Percentiles rank a stretch among this genome's conserved stretches.
phyloP scores from a whole-genome alignment of 2,113 vertebrate species.

The Hemibagrus wyckioides region DNA sequence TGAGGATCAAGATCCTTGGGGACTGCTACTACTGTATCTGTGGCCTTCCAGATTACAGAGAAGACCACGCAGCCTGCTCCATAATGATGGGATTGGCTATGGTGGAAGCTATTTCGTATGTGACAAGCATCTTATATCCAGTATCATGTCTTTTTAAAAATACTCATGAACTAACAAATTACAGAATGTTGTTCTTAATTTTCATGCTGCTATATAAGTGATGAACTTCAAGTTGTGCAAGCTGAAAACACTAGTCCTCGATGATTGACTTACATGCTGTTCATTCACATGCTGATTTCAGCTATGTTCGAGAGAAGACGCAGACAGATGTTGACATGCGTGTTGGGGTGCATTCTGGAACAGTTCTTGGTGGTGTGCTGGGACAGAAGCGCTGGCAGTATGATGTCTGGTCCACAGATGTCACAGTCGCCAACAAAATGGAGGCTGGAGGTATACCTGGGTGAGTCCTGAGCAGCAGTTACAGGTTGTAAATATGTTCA shows the following conservation, averaged over 20 bases:
- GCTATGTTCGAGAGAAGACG: slow-evolving; percentile 91
- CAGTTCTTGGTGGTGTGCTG: slow-evolving; percentile 89
- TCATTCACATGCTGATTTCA: slow-evolving; percentile 53
- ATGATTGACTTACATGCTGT: neutral
- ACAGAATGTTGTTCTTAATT: neutral
- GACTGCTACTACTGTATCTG: slow-evolving; percentile 98
- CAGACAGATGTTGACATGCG: slow-evolving; percentile 94
- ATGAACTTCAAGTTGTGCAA: neutral
- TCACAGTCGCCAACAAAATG: slow-evolving; percentile 97
- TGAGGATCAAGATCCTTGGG: slow-evolving; percentile 94
- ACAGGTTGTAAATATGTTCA: neutral
- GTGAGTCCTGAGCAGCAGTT: slow-evolving; percentile 65
- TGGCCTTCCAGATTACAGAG: slow-evolving; percentile 89
- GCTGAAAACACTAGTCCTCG: neutral
- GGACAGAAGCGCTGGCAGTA: slow-evolving; percentile 97
- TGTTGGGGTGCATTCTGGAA: slow-evolving; percentile 91
- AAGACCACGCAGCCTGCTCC: slow-evolving; percentile 90
- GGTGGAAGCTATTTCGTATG: slow-evolving; percentile 97
- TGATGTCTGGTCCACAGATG: slow-evolving; percentile 94
- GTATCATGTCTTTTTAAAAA: neutral
- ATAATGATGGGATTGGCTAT: slow-evolving; percentile 98
- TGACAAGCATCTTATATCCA: slow-evolving; percentile 5
- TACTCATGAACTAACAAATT: neutral
- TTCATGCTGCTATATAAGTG: neutral
- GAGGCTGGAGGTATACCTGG: slow-evolving; percentile 91